phyloP scores from a whole-genome alignment of 2,888 invertebrate species.

The Tetropium fuscum region DNA sequence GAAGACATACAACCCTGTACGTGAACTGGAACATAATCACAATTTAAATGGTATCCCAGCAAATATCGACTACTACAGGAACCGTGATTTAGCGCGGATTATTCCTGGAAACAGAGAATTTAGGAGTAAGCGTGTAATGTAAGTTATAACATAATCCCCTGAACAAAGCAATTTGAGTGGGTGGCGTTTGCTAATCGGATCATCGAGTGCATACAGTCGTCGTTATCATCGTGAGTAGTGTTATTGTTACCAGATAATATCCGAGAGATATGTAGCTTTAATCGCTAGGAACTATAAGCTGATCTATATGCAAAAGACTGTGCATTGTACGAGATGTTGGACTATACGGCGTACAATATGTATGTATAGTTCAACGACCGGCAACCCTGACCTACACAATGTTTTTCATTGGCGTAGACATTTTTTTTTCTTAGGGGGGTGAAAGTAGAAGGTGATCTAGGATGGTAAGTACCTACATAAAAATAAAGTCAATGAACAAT shows the following conservation, averaged over 20 bases:
- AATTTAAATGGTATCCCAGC: conserved; percentile 22
- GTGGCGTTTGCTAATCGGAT: conserved; percentile 49
- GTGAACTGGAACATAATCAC: too few relatives aligned
- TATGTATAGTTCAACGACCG: too few relatives aligned
- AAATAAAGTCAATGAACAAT: too few relatives aligned
- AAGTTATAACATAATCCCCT: conserved; percentile 49
- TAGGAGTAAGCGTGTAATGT: conserved; percentile 41
- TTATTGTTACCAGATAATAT: conserved; percentile 49
- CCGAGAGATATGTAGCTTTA: conserved; percentile 42
- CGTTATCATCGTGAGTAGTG: conserved; percentile 46
- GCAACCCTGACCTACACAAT: too few relatives aligned
- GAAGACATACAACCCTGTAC: too few relatives aligned
- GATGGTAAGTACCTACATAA: too few relatives aligned
- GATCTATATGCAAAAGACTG: too few relatives aligned
- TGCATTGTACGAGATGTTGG: too few relatives aligned
- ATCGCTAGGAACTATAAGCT: conserved; percentile 32
- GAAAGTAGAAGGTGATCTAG: too few relatives aligned
- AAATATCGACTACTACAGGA: conserved; percentile 34
- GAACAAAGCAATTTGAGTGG: conserved; percentile 46
- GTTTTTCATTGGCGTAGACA: too few relatives aligned
- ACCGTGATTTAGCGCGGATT: conserved; percentile 37
- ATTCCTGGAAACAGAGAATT: conserved; percentile 40
- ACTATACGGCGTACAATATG: too few relatives aligned
- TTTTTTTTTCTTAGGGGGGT: too few relatives aligned
- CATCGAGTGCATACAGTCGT: conserved; percentile 47